Base-by-base conservation (phyloP, 2,113 vertebrate species). In the Pangasianodon hypophthalmus region DNA sequence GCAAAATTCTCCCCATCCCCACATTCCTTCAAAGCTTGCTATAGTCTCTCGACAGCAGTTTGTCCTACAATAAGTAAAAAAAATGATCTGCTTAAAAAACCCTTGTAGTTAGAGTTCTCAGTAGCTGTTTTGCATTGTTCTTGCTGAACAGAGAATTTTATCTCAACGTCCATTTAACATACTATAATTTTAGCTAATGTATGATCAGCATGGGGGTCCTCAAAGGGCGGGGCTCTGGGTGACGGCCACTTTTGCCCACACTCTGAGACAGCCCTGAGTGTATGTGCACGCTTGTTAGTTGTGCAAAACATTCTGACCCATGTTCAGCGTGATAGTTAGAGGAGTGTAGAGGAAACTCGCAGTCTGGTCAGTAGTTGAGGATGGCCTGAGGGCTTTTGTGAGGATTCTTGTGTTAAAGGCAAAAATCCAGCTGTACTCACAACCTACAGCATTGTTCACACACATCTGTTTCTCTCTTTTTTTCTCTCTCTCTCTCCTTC, bases 381-480 rank as follows among this genome's bases (percentile, higher is more conserved):
- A 64, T 26, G 41, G n/a, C 83, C 41, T 3, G 26, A 85, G 29
- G 37, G 37, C 37, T 85, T 85, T 46, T 44, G 6, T 26, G 11
- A 60, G n/a, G 46, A 69, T 86, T 52, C 29, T 86, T 54, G 48
- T 62, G 87, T 85, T 75, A 56, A 69, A 54, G 48, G 29, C 48
- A 37, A 69, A 54, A 46, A 10, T 37, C n/a, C 64, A 79, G 54
- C 86, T 87, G 86, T 48, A 80, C 37, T 87, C 60, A 85, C 81
- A 90, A 37, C 44, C 29, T 56, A 84, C 44, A 90, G 85, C 54
- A 87, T 41, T 80, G 85, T 52, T 69, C 79, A 56, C 77, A 83
- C 32, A 84, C 82, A 84, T 26, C 67, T 84, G 41, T 87, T 52
- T 75, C 29, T 62, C 37, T 73, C 24, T 56, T 8, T 44, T 71